Conservation (phyloP, 92 coral and sea anemone species). For the Palythoa heliodiscus region DNA sequence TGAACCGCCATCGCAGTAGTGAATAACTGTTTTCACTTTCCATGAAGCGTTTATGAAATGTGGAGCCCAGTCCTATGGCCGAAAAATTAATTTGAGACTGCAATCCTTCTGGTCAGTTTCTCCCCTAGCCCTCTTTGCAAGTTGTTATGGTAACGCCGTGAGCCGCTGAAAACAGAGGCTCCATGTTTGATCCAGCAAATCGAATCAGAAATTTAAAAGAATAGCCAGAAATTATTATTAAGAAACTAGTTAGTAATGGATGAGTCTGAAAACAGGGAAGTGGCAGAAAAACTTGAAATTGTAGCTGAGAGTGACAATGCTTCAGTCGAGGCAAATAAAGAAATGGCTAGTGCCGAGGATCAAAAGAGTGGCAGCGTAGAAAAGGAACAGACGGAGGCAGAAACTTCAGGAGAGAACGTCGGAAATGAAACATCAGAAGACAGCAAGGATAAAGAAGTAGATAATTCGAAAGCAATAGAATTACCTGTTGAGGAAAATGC, state of each 20-base stretch:
- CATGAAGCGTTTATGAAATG: neutral
- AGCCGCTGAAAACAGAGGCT: constrained; percentile 24
- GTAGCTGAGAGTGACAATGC: neutral
- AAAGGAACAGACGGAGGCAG: neutral
- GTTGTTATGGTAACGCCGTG: constrained; percentile 33
- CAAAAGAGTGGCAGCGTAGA: neutral
- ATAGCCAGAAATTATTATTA: neutral
- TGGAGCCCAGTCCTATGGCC: neutral
- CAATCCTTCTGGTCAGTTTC: constrained; percentile 16
- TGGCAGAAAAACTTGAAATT: constrained; percentile 5
- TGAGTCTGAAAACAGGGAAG: constrained; percentile 28
- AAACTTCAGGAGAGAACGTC: neutral
- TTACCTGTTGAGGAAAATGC: neutral
- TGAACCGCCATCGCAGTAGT: too few relatives aligned
- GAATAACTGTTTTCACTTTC: too few relatives aligned
- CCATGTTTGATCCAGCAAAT: constrained; percentile 26
- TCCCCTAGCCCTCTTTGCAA: neutral
- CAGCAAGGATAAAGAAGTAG: neutral
- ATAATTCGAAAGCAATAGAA: neutral
- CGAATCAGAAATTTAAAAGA: neutral
- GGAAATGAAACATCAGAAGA: neutral
- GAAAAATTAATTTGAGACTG: neutral
- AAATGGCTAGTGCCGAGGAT: neutral
- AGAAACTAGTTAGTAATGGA: neutral
- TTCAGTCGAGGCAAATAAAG: neutral